Evolutionary conservation across 2,888 invertebrate genomes (phyloP), one percentile per base, ranked within the genome.

Genomic region (Trissoscelio sp.): DNA sequence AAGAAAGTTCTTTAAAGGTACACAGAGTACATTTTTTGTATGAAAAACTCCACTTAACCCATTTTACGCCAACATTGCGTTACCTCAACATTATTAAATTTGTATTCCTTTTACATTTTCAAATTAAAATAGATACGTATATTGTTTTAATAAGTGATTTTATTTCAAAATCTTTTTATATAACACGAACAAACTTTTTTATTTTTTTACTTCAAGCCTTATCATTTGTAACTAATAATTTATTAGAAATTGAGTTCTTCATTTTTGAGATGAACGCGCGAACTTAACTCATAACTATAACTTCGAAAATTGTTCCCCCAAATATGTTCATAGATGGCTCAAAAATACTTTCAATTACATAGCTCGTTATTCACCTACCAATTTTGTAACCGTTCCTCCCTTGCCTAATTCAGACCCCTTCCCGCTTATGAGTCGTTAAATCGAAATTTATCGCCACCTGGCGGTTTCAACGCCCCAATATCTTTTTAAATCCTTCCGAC

Each of bases 371-470:
- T 73, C 57, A 28, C 16, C 64, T 34, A 53, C 64, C 42, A 73
- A 53, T 66, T 67, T 66, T 46, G 46, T 48, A 77, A 37, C 58
- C 46, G 58, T 28, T 18, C 18, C 37, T 37, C 44, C 55, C 42
- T 73, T 39, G 62, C 70, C 48, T 64, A 62, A 72, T 73, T 67
- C 42, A 5, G 51, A 42, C 31, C 55, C 74, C 64, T 82, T 72
- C 64, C 57, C 83, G 72, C 73, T 74, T 79, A 83, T 85, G 84
- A 83, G 84, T 86, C 85, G 85, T 85, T 85, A 84, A 86, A 83
- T 73, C 82, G 83, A 85, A 85, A 86, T 85, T 86, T 86, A 86
- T 84, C 85, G 83, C 83, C 85, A 86, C 85, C 85, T 85, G 85
- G 83, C 82, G 81, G 84, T 64, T 73, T 70, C 74, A 67, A 58